Evolutionary conservation across 2,113 vertebrate genomes (phyloP), one percentile per base, ranked within the genome.

Genomic region (Thalassarche chlororhynchos): DNA sequence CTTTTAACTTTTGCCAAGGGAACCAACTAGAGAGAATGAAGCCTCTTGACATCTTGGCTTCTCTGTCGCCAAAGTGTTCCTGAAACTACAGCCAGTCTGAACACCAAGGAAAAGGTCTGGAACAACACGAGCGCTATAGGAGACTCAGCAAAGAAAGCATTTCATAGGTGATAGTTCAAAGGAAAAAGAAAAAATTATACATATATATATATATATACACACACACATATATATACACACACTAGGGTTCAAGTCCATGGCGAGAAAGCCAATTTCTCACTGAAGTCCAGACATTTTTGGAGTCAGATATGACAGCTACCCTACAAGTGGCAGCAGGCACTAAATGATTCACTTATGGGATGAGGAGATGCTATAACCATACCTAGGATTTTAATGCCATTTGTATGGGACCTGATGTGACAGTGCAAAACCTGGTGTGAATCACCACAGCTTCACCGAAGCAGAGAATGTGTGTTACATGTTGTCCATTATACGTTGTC

Each of bases 1-100:
- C 83, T 97, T 97, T 87, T 97, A 96, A 77, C 92, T 96, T 93
- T 61, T 91, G 90, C 88, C 93, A 90, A 71, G 64, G 65, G 66
- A 96, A 65, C 17, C 5, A 49, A 24, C 91, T 71, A 51, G 86
- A 96, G 61, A 81, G 88, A 91, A 70, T 21, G 81, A 86, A 92
- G n/a, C 20, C 46, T 86, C 83, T 90, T 34, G 68, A 81, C n/a
- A 81, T 83, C 80, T 74, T 61, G 23, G 78, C 46, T 90, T 87
- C 93, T 96, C 86, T 74, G 64, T 52, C 4, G 25, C 60, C 80
- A n/a, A 72, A 93, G 70, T 42, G 89, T 34, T 94, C 55, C 64
- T 78, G 79, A 93, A 93, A 44, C 25, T 64, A 42, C 69, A 95
- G 80, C 44, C 47, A 44, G 69, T 15, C 47, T 55, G 68, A 52